Percentiles rank a stretch among this genome's conserved stretches.
These are phyloP conservation scores for Chionoecetes opilio DNA, from an alignment of 1,140 invertebrate species.

Conservation along the genomic window DNA sequence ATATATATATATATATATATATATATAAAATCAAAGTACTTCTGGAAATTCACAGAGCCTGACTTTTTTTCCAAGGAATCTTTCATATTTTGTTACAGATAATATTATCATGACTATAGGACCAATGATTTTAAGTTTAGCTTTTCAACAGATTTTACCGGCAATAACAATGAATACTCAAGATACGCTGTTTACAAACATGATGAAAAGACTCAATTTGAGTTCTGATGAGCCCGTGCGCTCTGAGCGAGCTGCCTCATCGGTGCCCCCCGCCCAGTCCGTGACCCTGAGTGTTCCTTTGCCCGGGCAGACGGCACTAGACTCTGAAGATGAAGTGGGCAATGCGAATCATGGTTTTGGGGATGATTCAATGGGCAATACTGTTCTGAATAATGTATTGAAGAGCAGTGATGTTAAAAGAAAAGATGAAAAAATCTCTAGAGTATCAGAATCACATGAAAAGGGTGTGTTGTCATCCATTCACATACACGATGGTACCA, in stretches of 20 bases:
- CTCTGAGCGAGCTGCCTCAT: conserved; percentile 43
- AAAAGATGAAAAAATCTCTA: conserved; percentile 47
- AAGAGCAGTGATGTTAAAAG: conserved; percentile 68
- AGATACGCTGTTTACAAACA: conserved; percentile 74
- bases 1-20: no score
- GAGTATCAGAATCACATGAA: conserved; percentile 49
- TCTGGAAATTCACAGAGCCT: no score
- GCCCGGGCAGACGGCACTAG: conserved; percentile 66
- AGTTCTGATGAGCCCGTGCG: conserved; percentile 73
- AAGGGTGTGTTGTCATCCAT: not conserved
- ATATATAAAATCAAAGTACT: no score
- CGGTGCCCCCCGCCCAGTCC: conserved; percentile 62
- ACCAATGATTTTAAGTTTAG: not conserved
- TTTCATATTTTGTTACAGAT: no score
- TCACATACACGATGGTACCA: conserved; percentile 6
- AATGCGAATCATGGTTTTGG: conserved; percentile 54
- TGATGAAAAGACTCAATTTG: conserved; percentile 77
- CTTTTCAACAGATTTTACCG: conserved; percentile 72
- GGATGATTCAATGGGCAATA: conserved; percentile 61
- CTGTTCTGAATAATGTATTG: conserved; percentile 68
- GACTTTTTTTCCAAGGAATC: no score
- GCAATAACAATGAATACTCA: conserved; percentile 71
- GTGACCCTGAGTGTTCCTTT: conserved; percentile 56
- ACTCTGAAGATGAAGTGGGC: conserved; percentile 72
- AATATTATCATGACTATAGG: not conserved